A percentile compares a stretch with the other conserved stretches of the same genome.
phyloP scores from a whole-genome alignment of 2,888 invertebrate species.

The Acanthosepion pharaonis region DNA sequence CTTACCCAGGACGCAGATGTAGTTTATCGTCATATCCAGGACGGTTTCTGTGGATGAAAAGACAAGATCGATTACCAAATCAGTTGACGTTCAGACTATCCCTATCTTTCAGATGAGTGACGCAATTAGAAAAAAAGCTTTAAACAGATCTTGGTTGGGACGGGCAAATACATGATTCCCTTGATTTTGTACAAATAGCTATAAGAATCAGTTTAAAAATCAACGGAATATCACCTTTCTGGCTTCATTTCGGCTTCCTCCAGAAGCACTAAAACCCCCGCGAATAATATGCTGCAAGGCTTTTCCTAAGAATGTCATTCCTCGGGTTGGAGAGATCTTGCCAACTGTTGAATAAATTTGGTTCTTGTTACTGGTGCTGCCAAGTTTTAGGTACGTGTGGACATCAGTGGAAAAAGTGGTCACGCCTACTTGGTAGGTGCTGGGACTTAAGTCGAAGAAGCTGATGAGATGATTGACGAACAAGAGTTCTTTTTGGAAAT shows the following conservation, averaged over 20 bases:
- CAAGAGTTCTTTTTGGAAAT: neutral
- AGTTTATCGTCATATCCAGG: too few relatives aligned
- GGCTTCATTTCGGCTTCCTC: neutral
- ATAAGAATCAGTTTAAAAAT: too few relatives aligned
- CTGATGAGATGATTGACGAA: neutral
- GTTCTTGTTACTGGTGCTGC: neutral
- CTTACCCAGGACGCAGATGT: too few relatives aligned
- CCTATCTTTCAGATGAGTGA: too few relatives aligned
- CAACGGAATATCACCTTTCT: neutral
- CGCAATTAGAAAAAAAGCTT: too few relatives aligned
- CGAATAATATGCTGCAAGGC: neutral
- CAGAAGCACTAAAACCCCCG: neutral
- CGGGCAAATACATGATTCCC: too few relatives aligned
- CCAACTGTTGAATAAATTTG: neutral
- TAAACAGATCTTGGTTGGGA: too few relatives aligned
- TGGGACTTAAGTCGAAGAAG: conserved; percentile 35
- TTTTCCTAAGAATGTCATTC: neutral
- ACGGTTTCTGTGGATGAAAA: too few relatives aligned
- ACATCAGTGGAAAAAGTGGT: conserved; percentile 3
- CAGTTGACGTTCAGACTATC: too few relatives aligned
- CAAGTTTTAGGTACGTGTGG: neutral
- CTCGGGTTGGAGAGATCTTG: neutral
- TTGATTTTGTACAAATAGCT: too few relatives aligned
- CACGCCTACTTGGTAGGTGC: conserved; percentile 12
- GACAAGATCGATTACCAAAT: too few relatives aligned